Conservation (phyloP, 2,888 invertebrate genomes). For the Hypomecis atomaria region DNA sequence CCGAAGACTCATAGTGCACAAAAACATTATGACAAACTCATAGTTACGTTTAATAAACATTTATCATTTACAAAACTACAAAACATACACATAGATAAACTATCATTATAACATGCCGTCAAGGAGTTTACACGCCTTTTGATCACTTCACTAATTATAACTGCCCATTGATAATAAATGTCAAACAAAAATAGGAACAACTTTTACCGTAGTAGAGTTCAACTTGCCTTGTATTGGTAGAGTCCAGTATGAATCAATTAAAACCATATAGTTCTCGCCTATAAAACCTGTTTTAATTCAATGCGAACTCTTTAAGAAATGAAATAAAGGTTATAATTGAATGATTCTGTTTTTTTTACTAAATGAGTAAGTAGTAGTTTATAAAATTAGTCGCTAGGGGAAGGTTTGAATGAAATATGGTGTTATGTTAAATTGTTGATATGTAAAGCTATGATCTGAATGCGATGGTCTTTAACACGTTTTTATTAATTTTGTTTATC, state of each 20-base stretch:
- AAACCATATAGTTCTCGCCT: constrained; percentile 31
- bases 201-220: neutral
- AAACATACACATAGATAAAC: constrained; percentile 35
- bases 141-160: constrained; percentile 23
- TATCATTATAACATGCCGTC: constrained; percentile 26
- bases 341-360: neutral
- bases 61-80: constrained; percentile 40
- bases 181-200: constrained; percentile 13
- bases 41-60: constrained; percentile 37
- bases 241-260: constrained; percentile 27
- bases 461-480: constrained; percentile 7
- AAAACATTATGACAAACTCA: constrained; percentile 41
- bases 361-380: constrained; percentile 3
- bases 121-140: constrained; percentile 32
- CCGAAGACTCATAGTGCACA: constrained; percentile 27
- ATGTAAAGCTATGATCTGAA: constrained; percentile 8
- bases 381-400: constrained; percentile 28
- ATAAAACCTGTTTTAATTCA: neutral
- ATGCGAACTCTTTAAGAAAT: neutral
- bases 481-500: neutral
- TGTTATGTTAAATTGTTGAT: constrained; percentile 28
- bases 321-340: constrained; percentile 6
- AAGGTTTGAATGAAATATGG: constrained; percentile 7
- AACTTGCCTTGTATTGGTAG: neutral
- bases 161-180: constrained; percentile 22